Evolutionary conservation across 2,113 vertebrate genomes (phyloP).

Genomic region (Taxidea taxus): DNA sequence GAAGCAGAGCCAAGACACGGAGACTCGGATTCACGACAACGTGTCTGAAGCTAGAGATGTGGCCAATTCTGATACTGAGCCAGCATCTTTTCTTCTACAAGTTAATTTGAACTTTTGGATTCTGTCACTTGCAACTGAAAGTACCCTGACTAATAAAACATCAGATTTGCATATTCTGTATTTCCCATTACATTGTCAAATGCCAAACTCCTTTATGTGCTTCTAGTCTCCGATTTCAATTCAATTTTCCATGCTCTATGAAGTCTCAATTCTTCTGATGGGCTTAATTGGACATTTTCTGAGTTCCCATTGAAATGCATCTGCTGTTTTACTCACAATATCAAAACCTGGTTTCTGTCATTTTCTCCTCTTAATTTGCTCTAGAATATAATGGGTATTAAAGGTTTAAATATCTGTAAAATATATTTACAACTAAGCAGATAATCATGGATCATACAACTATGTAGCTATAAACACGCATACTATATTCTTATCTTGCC

Average conservation of each 20-base stretch:
- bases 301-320: fast-evolving
- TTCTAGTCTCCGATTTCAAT: not conserved
- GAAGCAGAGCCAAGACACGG: not conserved
- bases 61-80: not conserved
- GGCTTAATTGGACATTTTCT: not conserved
- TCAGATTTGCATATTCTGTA: not conserved
- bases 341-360: not conserved
- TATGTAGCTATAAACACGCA: not conserved
- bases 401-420: not conserved
- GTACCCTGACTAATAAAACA: not conserved
- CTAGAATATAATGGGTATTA: not conserved
- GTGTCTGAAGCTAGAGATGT: not conserved
- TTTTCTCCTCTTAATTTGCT: not conserved
- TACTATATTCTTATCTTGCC: not conserved
- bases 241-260: not conserved
- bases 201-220: not conserved
- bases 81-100: not conserved
- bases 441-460: not conserved
- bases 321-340: not conserved
- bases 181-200: not conserved
- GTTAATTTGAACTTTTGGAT: not conserved
- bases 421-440: not conserved
- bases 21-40: not conserved
- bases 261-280: not conserved
- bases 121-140: not conserved